Base-by-base conservation (phyloP, 2,113 vertebrate genomes). In the Erythrocercus mccallii region DNA sequence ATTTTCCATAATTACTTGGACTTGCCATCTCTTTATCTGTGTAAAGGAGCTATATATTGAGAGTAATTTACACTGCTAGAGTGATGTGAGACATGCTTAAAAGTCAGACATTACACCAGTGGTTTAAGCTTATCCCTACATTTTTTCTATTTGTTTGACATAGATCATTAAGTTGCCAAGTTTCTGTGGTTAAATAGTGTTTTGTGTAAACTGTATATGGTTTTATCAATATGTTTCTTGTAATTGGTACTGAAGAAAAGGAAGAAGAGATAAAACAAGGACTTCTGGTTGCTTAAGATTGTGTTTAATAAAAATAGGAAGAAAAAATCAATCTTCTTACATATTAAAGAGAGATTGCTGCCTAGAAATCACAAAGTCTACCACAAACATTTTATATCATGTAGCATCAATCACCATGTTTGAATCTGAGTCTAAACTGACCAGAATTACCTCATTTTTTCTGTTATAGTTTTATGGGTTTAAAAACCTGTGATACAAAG, bases 141-240 rank as follows among this genome's bases (percentile, higher is more conserved):
- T 82, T 90, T 91, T 94, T 81, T 77, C 44, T 66, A 1, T 77
- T 83, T 66, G 7, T 61, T 91, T 88, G 64, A 86, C 33, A 50
- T 8, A 57, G 48, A 54, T 86, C 9, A 71, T 37, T 21, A 54
- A 24, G 71, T 51, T 86, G 44, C 25, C 8, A 16, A 42, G n/a
- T 95, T 95, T 60, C 48, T 74, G 28, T 42, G 44, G 35, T 74
- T 96, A 94, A 91, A 79, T 85, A 72, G 40, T 68, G 51, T 84
- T 90, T 74, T 94, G 86, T 94, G 38, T 83, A 91, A 96, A 93
- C 40, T 91, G 25, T 22, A 9, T 61, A 70, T 77, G 27, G 24
- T 82, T 85, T 70, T 83, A 82, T 82, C 74, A 85, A 28, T 83
- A 78, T 57, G 54, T 92, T 95, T 70, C 40, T 70, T 90, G 44